A percentile compares a stretch with the other conserved stretches of the same genome.
Evolutionary conservation across 2,797 vertebrate genomes (phyloP).

Genomic region (Gymnoscopelus braueri): DNA sequence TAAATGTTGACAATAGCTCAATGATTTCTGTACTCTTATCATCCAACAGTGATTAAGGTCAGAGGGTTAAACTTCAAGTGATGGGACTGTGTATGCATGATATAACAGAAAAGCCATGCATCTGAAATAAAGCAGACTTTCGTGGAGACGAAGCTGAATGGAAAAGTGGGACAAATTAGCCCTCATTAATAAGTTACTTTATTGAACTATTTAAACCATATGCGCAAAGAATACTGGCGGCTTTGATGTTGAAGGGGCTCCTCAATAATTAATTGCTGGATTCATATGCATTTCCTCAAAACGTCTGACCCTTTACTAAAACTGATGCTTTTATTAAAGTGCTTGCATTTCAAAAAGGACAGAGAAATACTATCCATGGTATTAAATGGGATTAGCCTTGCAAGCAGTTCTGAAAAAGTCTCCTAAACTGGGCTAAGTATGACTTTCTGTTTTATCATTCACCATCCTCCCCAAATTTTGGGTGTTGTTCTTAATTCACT

Average conservation of each 20-base stretch:
- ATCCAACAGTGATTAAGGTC: conserved; percentile 52
- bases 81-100: conserved; percentile 14
- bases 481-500: background rate
- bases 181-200: conserved; percentile 80
- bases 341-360: conserved; percentile 58
- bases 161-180: conserved; percentile 72
- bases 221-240: conserved; percentile 67
- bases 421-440: conserved; percentile 10
- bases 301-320: conserved; percentile 67
- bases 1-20: conserved; percentile 47
- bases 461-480: background rate
- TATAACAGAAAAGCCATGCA: conserved; percentile 11
- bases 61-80: conserved; percentile 48
- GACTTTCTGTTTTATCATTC: conserved; percentile 10
- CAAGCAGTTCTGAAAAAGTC: conserved; percentile 15
- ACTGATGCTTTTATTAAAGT: conserved; percentile 55
- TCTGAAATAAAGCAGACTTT: conserved; percentile 57
- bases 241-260: conserved; percentile 77
- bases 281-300: conserved; percentile 79
- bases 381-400: conserved; percentile 36
- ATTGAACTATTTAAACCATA: conserved; percentile 78
- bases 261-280: conserved; percentile 79
- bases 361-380: conserved; percentile 41
- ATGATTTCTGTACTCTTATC: conserved; percentile 55
- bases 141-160: conserved; percentile 44